Base-by-base conservation (phyloP, 1,140 invertebrate species). In the Drosophila cardini region DNA sequence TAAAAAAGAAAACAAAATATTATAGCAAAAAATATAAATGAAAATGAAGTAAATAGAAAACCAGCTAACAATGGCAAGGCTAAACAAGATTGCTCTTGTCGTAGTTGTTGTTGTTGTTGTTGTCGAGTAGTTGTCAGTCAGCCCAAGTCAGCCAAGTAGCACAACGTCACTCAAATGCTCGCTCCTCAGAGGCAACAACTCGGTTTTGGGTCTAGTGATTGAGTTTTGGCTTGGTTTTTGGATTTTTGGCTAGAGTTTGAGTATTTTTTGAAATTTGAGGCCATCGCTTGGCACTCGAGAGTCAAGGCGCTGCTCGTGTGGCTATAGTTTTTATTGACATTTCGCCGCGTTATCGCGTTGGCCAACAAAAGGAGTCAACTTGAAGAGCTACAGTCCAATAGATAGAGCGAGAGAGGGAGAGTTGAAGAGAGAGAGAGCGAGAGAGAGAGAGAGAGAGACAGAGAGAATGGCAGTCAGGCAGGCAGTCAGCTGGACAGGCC, bases 1-100 rank as follows among this genome's bases (percentile, higher is more conserved):
- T 91, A 90, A 91, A 91, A 91, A 91, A 90, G 90, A 90, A 91
- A 91, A 91, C 90, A 90, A 90, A 91, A 91, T 91, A 91, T 90
- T 90, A 26, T 26, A 76, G 77, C 91, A 87, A 63, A 63, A 52
- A 26, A 46, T 3, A 8, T 26, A 26, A 36, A 9, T 7, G 40
- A 4, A 9, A 40, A 57, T 78, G 85, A 91, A 89, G 90, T 78
- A 80, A 76, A 26, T 26, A 26, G 21, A 26, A 91, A 86, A 78
- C 75, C 67, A 76, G 58, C 72, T 75, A 84, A 82, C 80, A 87
- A 87, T 87, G 84, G 84, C 42, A 48, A 76, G 82, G 75, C 78
- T 75, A 86, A 80, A 78, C 82, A 86, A 86, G 75, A 75, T 52
- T 72, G 78, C 61, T 75, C 52, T 30, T 62, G 60, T 62, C 70